A percentile compares a stretch with the other conserved stretches of the same genome.
Conservation (phyloP, 2,113 vertebrate genomes). For the Python bivittatus region DNA sequence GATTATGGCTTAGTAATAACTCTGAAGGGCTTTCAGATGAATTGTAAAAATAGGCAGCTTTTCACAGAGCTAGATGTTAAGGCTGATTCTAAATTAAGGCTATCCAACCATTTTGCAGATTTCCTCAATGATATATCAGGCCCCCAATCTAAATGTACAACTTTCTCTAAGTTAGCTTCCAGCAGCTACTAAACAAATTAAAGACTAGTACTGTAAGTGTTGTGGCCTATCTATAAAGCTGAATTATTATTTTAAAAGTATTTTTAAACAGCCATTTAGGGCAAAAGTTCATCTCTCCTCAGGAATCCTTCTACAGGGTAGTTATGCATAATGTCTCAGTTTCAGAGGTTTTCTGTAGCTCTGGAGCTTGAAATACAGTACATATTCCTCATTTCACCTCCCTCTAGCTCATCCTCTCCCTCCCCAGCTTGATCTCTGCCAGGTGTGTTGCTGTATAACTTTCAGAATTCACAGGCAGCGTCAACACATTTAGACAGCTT, state of each 20-base stretch:
- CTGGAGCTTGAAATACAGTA: background rate
- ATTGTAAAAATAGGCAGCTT: background rate
- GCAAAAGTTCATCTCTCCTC: background rate
- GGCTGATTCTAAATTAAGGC: background rate
- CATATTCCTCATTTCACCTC: background rate
- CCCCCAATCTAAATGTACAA: background rate
- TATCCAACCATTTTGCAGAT: background rate
- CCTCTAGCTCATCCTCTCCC: background rate
- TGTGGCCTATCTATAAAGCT: background rate
- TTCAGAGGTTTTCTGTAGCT: background rate
- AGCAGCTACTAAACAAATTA: background rate
- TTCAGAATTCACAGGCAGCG: background rate
- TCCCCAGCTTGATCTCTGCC: background rate
- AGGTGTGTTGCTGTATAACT: background rate
- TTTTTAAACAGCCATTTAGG: background rate
- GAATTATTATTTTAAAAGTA: background rate
- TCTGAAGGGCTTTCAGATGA: background rate
- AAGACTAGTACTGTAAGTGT: background rate
- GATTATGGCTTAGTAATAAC: background rate
- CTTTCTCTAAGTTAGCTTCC: background rate
- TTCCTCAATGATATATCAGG: background rate
- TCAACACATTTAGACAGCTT: background rate
- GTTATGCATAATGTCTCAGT: background rate
- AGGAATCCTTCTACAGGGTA: background rate
- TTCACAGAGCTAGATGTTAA: background rate